Evolutionary conservation across 2,113 vertebrate species (phyloP).

Genomic region (Campylorhamphus procurvoides): DNA sequence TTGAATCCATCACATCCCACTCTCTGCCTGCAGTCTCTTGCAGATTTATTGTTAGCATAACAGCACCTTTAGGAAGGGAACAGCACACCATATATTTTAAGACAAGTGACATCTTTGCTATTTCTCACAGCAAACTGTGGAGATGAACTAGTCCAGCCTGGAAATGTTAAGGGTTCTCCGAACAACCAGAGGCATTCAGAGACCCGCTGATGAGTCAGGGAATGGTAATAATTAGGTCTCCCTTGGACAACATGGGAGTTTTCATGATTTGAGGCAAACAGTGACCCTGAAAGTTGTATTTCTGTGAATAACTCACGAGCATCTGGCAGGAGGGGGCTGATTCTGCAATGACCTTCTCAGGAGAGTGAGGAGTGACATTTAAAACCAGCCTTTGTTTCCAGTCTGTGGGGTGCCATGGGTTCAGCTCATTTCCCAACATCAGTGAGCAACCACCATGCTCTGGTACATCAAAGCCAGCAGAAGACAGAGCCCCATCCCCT

Average conservation of each 20-base stretch:
- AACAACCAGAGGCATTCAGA: constrained; percentile 5
- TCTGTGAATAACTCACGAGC: neutral
- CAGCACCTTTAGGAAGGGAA: constrained; percentile 60
- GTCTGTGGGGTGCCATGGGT: neutral
- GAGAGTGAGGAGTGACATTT: neutral
- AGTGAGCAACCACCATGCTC: neutral
- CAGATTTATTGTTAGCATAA: constrained; percentile 65
- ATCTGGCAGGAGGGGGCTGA: neutral
- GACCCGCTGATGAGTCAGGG: neutral
- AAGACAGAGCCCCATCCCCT: rapidly evolving
- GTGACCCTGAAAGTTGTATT: neutral
- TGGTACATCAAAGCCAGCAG: neutral
- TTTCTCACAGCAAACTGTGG: constrained; percentile 47
- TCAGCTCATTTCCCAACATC: neutral
- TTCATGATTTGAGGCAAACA: neutral
- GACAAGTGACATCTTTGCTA: constrained; percentile 64
- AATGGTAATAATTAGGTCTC: neutral
- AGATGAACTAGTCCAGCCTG: constrained; percentile 31
- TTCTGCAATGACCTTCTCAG: neutral
- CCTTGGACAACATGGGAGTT: neutral
- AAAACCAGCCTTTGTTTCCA: neutral
- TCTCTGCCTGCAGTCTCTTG: constrained; percentile 9
- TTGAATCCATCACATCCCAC: constrained; percentile 42
- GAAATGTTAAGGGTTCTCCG: constrained; percentile 14
- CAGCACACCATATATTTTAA: constrained; percentile 52